Evolutionary conservation across 2,113 vertebrate species (phyloP), one percentile per base, ranked within the genome.

Genomic region (Lutjanus erythropterus): DNA sequence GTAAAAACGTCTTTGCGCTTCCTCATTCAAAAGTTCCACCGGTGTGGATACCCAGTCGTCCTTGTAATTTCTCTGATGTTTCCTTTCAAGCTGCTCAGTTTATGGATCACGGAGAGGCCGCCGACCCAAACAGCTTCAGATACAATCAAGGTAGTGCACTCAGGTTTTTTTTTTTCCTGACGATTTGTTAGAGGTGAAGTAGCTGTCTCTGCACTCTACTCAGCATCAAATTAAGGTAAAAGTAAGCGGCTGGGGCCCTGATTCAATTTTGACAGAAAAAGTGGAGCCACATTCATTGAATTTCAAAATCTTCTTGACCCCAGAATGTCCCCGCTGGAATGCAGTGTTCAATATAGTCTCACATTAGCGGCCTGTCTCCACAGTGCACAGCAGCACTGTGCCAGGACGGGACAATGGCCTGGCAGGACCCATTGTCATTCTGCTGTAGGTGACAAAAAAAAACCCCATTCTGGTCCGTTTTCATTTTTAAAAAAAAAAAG

Each of bases 181-280:
- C 11, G 12, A 65, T 82, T 60, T 84, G 76, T 71, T 53, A 76
- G 31, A 80, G 77, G 74, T 75, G 78, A 49, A 81, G 73, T 33
- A 62, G 52, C 73, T 59, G 70, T 69, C 74, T 56, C 65, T 79
- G 83, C 74, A 84, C 73, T 86, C 69, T 58, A 52, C 87, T 81
- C 81, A 64, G 75, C 81, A 78, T 86, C 80, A 87, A 81, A 87
- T 89, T 84, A 91, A 85, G 49, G 83, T 83, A 83, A 86, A 85
- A 82, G 84, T 83, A 64, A 84, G 58, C 11, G 19, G 35, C 55
- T 12, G 27, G 60, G 10, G 62, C 71, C 47, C 27, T 80, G 77
- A 88, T 86, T 88, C 49, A 75, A 84, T 86, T 85, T 60, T 67
- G 67, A 84, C 44, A 44, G 71, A 60, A 75, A 77, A 81, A 67